These are phyloP conservation scores for Graptemys geographica DNA, from an alignment of 2,797 vertebrate species.

Conservation along the genomic window DNA sequence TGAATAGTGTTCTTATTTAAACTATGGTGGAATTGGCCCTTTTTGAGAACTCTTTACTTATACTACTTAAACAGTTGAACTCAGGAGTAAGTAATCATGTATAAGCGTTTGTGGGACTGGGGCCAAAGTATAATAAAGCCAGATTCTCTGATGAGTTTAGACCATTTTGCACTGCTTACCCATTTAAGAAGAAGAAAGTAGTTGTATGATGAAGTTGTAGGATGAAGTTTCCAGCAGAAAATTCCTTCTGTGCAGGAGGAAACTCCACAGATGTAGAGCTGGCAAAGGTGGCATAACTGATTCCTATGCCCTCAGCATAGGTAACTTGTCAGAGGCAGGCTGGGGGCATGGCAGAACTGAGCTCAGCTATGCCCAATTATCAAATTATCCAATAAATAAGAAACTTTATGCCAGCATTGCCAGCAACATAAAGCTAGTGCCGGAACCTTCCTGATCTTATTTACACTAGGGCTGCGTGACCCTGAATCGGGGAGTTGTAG, in stretches of 20 bases:
- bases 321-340: not conserved
- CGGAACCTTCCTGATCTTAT: not conserved
- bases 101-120: not conserved
- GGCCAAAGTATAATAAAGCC: not conserved
- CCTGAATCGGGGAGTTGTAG: not conserved
- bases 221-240: rapidly evolving
- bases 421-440: not conserved
- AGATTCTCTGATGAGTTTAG: not conserved
- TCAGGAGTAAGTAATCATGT: not conserved
- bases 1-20: not conserved
- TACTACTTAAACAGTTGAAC: not conserved
- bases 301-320: not conserved
- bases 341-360: not conserved
- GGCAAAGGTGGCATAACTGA: rapidly evolving
- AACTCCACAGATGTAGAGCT: not conserved
- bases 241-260: not conserved
- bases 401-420: not conserved
- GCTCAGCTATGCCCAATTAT: not conserved
- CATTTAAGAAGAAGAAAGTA: not conserved
- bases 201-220: not conserved
- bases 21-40: not conserved
- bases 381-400: not conserved
- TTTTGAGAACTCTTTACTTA: not conserved
- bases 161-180: not conserved
- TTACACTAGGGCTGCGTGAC: rapidly evolving